Evolutionary conservation across 2,113 vertebrate genomes (phyloP), one percentile per base, ranked within the genome.

Genomic region (Scomber scombrus): DNA sequence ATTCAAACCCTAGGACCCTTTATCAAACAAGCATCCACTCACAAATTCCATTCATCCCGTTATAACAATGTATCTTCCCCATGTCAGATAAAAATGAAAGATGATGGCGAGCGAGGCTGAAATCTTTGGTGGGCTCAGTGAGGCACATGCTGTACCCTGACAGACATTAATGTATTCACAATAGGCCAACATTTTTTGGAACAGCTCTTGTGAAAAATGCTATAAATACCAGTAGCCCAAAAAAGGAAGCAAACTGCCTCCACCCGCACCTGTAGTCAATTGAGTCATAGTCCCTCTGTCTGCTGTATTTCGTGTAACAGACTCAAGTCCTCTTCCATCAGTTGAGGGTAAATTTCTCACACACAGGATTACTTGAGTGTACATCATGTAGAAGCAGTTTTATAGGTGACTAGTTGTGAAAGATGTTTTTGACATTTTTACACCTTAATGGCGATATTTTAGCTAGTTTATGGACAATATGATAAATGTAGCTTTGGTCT

Each of bases 261-360:
- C 62, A 57, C 29, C 47, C 58, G 58, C 82, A 88, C 79, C 76
- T 83, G 83, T 16, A 58, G 71, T 21, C 73, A 64, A 66, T 85
- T 40, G 7, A 40, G 34, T 40, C 34, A 40, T 80, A 86, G 76
- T 64, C 49, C 46, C 16, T 55, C 60, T 15, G 55, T n/a, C 47
- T 21, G 60, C 78, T 66, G 58, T 0, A 11, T 54, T 69, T 69
- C 51, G 21, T 64, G 69, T 64, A 65, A 65, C 73, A 50, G 19
- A 47, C 12, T 80, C 61, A 0, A 43, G 61, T 72, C 55, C 61
- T 13, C 57, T 14, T 64, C 46, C 40, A 50, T 71, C 58, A 45
- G 12, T 14, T 43, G 16, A 75, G 67, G 2, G 0, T 7, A 21
- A 46, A 52, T 57, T 26, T 50, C 63, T 62, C 75, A 63, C 63